Evolutionary conservation across 2,888 invertebrate species (phyloP), one percentile per base, ranked within the genome.

Genomic region (Pyralis farinalis): DNA sequence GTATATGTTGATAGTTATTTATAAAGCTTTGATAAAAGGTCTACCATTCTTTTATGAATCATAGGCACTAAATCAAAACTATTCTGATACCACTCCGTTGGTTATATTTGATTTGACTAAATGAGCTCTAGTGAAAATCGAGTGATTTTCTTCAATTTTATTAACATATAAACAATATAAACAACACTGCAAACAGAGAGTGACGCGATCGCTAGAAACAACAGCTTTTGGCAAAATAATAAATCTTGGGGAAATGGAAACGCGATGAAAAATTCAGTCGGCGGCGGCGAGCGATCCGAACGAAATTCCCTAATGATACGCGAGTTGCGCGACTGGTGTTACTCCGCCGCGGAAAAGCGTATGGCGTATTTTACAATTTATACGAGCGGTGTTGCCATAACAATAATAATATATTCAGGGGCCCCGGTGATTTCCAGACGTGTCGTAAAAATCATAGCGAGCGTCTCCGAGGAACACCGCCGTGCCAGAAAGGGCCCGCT

Each of bases 331-430:
- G 67, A 61, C 57, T 54, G 54, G 63, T 76, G 71, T 75, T 76
- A 75, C 72, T 78, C 76, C 71, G 48, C 51, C 61, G 48, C 51
- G 53, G 65, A 57, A 59, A 58, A 58, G 71, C 67, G 70, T 67
- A 65, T 57, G 63, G 71, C 71, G 76, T 81, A 83, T 80, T 82
- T 83, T 71, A 82, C 83, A 83, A 83, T 83, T 77, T 78, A 25
- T 76, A 74, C 71, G 75, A 70, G 63, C 71, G 66, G 78, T 76
- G 78, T 77, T 78, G 71, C 80, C 75, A 83, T 85, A 82, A 84
- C 81, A 83, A 84, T 84, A 79, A 85, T 84, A 86, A 86, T 84
- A 82, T 84, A 85, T 86, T 85, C 83, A 80, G 71, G 72, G 69
- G 75, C 71, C 71, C 75, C 71, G 77, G 81, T 84, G 84, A 83